These are phyloP conservation scores for Myathropa florea DNA, from an alignment of 2,888 invertebrate genomes.

Conservation along the genomic window DNA sequence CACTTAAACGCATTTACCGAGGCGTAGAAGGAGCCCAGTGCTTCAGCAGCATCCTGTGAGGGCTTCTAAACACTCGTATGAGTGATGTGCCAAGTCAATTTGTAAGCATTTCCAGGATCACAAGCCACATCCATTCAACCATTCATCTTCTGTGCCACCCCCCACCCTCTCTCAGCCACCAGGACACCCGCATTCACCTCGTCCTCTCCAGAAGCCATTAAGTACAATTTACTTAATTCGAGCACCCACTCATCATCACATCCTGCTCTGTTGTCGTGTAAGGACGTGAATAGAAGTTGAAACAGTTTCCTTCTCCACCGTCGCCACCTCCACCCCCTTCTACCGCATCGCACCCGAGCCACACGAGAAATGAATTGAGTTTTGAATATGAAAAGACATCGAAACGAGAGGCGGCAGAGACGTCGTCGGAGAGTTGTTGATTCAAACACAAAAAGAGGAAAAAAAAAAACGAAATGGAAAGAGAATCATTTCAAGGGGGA, in stretches of 20 bases:
- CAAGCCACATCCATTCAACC: conserved; percentile 39
- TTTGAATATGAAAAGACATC: conserved; percentile 51
- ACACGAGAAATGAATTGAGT: conserved; percentile 48
- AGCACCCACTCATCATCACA: conserved; percentile 60
- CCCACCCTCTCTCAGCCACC: neutral
- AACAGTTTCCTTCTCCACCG: conserved; percentile 33
- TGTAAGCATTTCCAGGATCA: conserved; percentile 50
- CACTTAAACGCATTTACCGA: conserved; percentile 41
- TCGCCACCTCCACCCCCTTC: neutral
- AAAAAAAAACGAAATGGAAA: conserved; percentile 2
- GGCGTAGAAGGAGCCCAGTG: neutral
- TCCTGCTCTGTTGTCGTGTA: conserved; percentile 18
- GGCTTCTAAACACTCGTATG: neutral
- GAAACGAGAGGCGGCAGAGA: conserved; percentile 1
- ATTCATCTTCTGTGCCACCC: conserved; percentile 41
- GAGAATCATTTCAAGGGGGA: conserved; percentile 28
- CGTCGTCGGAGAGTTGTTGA: conserved; percentile 10
- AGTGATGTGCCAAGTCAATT: conserved; percentile 27
- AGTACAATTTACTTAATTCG: conserved; percentile 69
- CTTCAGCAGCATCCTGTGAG: too few relatives aligned
- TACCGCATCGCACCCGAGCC: neutral
- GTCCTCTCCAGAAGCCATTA: conserved; percentile 39
- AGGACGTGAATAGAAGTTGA: conserved; percentile 19
- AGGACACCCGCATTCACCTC: neutral
- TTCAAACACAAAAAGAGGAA: neutral